phyloP scores from a whole-genome alignment of 2,113 vertebrate species.

The Sturnus vulgaris region DNA sequence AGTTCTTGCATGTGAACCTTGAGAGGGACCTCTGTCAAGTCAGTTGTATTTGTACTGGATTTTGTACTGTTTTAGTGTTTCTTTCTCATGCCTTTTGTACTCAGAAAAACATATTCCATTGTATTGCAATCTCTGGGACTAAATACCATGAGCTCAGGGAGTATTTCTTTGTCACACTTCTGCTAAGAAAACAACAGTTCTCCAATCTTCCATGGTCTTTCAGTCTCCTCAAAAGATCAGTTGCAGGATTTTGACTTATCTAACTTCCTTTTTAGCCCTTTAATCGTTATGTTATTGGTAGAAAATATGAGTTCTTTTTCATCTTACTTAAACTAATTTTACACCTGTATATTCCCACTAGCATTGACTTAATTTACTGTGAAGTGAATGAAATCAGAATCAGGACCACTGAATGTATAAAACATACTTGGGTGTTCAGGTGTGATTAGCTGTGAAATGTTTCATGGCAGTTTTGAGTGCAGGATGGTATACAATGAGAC shows the following conservation, averaged over 20 bases:
- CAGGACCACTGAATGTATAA: constrained; percentile 19
- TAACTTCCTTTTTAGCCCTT: not conserved
- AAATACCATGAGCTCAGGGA: not conserved
- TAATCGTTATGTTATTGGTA: not conserved
- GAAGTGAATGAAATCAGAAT: constrained; percentile 38
- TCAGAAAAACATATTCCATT: not conserved
- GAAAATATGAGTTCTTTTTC: not conserved
- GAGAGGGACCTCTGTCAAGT: not conserved
- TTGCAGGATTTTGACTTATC: constrained; percentile 6
- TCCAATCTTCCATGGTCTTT: not conserved
- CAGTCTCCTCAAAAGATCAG: not conserved
- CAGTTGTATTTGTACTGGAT: not conserved
- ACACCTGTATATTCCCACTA: constrained; percentile 31
- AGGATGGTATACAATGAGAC: not conserved
- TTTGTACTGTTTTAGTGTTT: not conserved
- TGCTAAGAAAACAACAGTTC: not conserved
- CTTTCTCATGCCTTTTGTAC: not conserved
- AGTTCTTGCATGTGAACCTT: not conserved
- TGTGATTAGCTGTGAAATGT: constrained; percentile 46
- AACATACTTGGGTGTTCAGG: not conserved
- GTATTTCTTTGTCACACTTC: not conserved
- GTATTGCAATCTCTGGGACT: not conserved
- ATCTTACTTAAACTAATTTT: constrained; percentile 31
- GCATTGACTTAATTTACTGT: constrained; percentile 26
- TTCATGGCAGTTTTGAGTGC: not conserved